Conservation (phyloP, 2,888 invertebrate genomes). For the Dyspetes luteomarginatus region DNA sequence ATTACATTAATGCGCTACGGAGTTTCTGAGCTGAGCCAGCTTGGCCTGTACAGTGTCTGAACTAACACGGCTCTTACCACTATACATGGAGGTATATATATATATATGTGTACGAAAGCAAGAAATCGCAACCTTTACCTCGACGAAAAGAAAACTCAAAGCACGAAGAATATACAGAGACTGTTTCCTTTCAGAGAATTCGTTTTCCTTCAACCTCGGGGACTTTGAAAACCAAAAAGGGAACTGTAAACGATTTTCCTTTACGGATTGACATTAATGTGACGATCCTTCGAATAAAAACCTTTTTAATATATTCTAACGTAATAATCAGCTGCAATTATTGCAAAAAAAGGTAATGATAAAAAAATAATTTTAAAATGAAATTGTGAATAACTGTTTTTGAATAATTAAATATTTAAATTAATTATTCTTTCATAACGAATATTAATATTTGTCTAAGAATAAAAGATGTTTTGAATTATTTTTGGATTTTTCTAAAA, state of each 20-base stretch:
- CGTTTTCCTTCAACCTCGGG: background rate
- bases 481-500: no score
- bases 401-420: no score
- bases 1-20: background rate
- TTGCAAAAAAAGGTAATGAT: no score
- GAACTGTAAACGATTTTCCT: background rate
- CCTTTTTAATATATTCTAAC: no score
- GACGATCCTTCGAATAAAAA: background rate
- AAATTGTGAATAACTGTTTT: no score
- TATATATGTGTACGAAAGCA: background rate
- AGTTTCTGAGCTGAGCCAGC: background rate
- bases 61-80: background rate
- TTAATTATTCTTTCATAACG: no score
- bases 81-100: background rate
- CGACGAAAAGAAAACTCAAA: background rate
- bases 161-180: background rate
- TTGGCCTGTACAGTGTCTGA: background rate
- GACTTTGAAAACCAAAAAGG: background rate
- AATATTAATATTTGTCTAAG: no score
- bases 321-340: no score
- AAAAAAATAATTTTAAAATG: no score
- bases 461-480: no score
- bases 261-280: no score
- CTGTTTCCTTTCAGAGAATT: background rate
- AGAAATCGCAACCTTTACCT: background rate